Conservation (phyloP, 1,140 invertebrate genomes). For the Pseudomyrmex concolor region DNA sequence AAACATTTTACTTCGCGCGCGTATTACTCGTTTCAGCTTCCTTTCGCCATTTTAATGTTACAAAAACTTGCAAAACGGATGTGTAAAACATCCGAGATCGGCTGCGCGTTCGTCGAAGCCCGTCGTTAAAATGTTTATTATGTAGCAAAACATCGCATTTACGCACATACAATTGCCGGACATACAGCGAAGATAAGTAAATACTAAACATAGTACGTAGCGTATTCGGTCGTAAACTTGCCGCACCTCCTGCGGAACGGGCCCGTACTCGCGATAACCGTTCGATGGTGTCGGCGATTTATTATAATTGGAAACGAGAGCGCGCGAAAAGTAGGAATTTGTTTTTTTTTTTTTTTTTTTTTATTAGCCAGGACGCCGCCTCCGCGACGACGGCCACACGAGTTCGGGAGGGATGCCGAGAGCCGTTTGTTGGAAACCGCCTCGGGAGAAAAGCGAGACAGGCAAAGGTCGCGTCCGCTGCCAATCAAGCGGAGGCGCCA, state of each 20-base stretch:
- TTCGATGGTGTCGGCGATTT: neutral
- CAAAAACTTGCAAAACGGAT: neutral
- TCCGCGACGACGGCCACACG: slow-evolving; percentile 20
- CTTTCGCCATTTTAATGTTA: neutral
- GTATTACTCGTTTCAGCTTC: no score
- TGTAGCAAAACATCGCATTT: neutral
- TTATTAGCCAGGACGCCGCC: neutral
- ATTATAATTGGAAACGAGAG: slow-evolving; percentile 44
- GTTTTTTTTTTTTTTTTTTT: neutral
- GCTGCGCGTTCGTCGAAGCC: neutral
- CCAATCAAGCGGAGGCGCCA: slow-evolving; percentile 76
- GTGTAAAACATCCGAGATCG: neutral
- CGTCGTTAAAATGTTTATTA: neutral
- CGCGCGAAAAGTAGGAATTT: neutral
- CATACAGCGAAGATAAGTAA: neutral
- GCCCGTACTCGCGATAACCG: neutral
- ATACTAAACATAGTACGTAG: neutral
- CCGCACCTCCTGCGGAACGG: neutral
- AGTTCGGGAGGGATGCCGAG: slow-evolving; percentile 10
- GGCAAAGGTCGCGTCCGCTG: slow-evolving; percentile 53
- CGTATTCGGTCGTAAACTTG: slow-evolving; percentile 14
- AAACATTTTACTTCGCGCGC: no score
- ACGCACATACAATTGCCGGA: neutral
- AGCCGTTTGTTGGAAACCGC: slow-evolving; percentile 68
- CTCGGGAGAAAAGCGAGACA: slow-evolving; percentile 52